Evolutionary conservation across 2,113 vertebrate genomes (phyloP).

Genomic region (Phylloscopus whistleri): DNA sequence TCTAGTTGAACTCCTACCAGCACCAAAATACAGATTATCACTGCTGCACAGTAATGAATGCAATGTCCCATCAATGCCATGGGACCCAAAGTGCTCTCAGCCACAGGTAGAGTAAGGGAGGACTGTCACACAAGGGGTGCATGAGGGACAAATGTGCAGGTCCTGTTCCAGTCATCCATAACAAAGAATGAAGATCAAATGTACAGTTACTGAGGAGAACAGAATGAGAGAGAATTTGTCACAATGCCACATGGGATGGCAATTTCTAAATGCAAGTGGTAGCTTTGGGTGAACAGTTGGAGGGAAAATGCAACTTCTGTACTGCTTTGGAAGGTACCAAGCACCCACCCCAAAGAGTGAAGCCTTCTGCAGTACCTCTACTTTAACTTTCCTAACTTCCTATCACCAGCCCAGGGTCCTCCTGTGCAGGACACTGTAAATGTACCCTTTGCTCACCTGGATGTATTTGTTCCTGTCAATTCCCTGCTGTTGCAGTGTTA

Average conservation of each 20-base stretch:
- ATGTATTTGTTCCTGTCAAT: neutral
- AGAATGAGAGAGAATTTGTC: neutral
- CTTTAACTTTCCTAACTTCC: rapidly evolving
- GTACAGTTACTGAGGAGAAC: neutral
- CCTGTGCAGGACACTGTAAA: neutral
- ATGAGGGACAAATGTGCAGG: neutral
- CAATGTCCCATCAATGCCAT: neutral
- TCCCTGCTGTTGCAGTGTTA: neutral
- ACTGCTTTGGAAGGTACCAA: neutral
- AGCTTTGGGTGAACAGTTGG: neutral
- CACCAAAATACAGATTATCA: neutral
- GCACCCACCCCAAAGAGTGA: neutral
- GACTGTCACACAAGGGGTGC: neutral
- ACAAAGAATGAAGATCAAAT: neutral
- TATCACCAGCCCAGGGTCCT: no score
- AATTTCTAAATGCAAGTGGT: neutral
- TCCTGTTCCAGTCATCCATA: neutral
- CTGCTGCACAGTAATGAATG: neutral
- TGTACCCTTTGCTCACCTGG: neutral
- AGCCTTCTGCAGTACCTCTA: neutral
- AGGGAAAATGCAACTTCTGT: neutral
- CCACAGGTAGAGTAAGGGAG: neutral
- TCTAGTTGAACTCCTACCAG: neutral
- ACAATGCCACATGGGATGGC: neutral
- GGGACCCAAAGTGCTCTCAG: neutral